Base-by-base conservation (phyloP, 2,888 invertebrate species). In the Papilio elwesi region DNA sequence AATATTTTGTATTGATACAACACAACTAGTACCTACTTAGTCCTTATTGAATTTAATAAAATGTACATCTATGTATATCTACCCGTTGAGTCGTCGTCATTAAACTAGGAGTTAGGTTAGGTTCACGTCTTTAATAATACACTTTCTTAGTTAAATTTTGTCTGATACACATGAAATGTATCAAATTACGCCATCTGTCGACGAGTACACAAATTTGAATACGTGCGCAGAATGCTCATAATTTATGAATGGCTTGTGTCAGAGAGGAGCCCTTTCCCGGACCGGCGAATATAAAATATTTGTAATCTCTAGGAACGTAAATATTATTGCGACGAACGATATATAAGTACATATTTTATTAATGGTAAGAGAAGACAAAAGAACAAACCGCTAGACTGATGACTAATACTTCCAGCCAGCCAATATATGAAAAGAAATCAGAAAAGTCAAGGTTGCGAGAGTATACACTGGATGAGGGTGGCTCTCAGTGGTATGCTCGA, bases 131-230 rank as follows among this genome's bases (percentile, higher is more conserved):
- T n/a, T 0, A 57, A 57, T 59, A 59, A 7, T n/a, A 59, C n/a
- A 8, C 59, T 38, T 38, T 59, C 57, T 57, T 38, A 2, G 43
- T 5, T 26, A 3, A 26, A 7, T 57, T n/a, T 59, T 59, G 59
- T 38, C 36, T 59, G 13, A 13, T 13, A 38, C 57, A 4, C 26
- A 38, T 8, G 2, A n/a, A 3, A 0, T 59, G 59, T 65, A 26
- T 49, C 57, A 38, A 16, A 53, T 62, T 16, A 48, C 70, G 70
- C 70, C 70, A 70, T 70, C 70, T 70, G 53, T 70, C 26, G 70
- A 6, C 64, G 53, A 36, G 10, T 36, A 63, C 55, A 64, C 48
- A 64, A 26, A 49, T 47, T n/a, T 63, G n/a, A 76, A 43, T 43
- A 38, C 38, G 59, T 59, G 43, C 43, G 59, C 59, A 59, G 43